Evolutionary conservation across 2,888 invertebrate species (phyloP), one percentile per base, ranked within the genome.

Genomic region (Argyresthia albistria): DNA sequence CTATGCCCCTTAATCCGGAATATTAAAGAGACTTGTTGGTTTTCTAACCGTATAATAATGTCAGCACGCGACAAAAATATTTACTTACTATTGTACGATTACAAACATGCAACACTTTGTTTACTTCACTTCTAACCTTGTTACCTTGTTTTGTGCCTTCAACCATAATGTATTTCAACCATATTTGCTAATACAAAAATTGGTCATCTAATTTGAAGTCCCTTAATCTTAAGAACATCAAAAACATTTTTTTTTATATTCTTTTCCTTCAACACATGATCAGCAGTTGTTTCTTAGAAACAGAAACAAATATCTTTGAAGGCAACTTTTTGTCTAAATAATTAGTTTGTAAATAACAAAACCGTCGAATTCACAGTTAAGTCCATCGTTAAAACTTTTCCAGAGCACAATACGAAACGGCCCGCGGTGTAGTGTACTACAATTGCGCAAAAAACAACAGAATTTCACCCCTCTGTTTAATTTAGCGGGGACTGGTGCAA

Each of bases 401-500:
- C 46, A 46, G 12, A 35, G 35, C 8, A 35, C 25, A 25, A 9
- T 11, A 35, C 35, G 36, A 39, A 12, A 36, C 25, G 36, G 37
- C 11, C 14, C 8, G 16, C 37, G 48, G 12, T 37, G 14, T 25
- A 25, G 25, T 2, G 25, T 25, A 25, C 25, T 25, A 25, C 25
- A 25, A 8, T 35, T 25, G 35, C 12, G 35, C 36, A 63, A 66
- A 67, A 69, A 76, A 74, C 65, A 62, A 70, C 78, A 76, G 70
- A 76, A 80, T 80, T 79, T 79, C 72, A 74, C 78, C 74, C 70
- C 75, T 74, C 73, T 80, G 81, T 84, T 83, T 83, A 83, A 86
- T 84, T 86, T 86, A 79, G 81, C 81, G 75, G 72, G 74, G 76
- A 76, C 67, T 73, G 77, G 76, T 69, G 70, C 81, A 83, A 84